These are phyloP conservation scores for Sparus aurata DNA, from an alignment of 2,797 vertebrate genomes.

Conservation along the genomic window DNA sequence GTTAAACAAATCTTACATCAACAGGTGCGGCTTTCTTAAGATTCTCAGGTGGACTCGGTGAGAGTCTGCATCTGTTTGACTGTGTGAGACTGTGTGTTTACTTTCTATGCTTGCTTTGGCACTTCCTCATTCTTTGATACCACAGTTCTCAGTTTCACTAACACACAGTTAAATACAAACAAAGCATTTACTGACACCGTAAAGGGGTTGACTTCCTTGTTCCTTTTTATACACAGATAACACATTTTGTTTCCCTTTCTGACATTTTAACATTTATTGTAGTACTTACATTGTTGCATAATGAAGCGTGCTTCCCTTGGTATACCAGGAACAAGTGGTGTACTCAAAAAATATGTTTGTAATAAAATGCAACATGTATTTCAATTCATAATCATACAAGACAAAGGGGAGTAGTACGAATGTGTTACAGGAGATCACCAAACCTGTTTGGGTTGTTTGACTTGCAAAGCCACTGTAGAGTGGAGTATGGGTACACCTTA, in stretches of 20 bases:
- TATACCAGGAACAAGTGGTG: background rate
- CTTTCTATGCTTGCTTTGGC: constrained; percentile 18
- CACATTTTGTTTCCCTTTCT: background rate
- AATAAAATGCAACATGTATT: constrained; percentile 1
- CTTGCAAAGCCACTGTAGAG: background rate
- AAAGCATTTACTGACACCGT: constrained; percentile 29
- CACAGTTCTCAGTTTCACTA: constrained; percentile 28
- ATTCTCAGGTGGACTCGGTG: background rate
- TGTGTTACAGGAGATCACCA: constrained; percentile 1
- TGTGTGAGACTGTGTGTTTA: constrained; percentile 25
- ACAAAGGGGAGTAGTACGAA: background rate
- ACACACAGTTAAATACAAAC: constrained; percentile 3
- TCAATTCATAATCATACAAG: background rate
- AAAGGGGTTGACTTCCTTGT: constrained; percentile 44
- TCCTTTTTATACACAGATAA: constrained; percentile 21
- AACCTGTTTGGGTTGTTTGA: constrained; percentile 55
- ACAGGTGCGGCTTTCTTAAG: constrained; percentile 7
- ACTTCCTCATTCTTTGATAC: constrained; percentile 82
- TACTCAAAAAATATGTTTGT: background rate
- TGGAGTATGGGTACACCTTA: background rate
- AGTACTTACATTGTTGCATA: background rate
- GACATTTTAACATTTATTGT: background rate
- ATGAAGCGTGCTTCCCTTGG: background rate
- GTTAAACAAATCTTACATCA: background rate
- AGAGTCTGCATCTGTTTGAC: constrained; percentile 24